phyloP scores from a whole-genome alignment of 2,113 vertebrate genomes.

The Etheostoma spectabile region DNA sequence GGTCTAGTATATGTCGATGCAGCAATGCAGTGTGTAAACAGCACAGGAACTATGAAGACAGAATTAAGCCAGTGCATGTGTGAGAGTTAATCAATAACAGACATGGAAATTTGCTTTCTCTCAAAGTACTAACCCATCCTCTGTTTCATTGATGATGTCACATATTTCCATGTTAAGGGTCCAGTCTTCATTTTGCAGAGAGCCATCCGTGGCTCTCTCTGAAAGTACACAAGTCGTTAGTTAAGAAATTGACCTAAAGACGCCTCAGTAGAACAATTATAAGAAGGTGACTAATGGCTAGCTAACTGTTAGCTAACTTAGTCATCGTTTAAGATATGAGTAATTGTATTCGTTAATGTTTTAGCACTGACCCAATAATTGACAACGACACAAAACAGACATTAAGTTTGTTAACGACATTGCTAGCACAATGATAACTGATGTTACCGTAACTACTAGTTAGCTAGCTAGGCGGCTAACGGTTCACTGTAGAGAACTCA shows the following conservation, averaged over 20 bases:
- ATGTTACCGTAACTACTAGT: conserved; percentile 21
- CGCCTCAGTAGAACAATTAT: background rate
- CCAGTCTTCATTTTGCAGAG: conserved; percentile 97
- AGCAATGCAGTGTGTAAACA: conserved; percentile 12
- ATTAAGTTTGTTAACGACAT: background rate
- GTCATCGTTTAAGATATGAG: background rate
- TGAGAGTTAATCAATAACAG: conserved; percentile 35
- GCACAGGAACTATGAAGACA: background rate
- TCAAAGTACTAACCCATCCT: conserved; percentile 91
- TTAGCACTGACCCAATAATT: background rate
- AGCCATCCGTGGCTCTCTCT: conserved; percentile 99
- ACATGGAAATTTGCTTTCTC: background rate
- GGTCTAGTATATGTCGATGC: background rate
- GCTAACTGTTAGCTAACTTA: conserved; percentile 32
- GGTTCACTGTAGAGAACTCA: conserved; percentile 52
- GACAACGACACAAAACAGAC: background rate
- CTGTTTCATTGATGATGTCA: conserved; percentile 99
- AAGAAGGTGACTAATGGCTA: conserved; percentile 29
- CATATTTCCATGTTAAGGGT: conserved; percentile 99
- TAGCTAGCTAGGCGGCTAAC: conserved; percentile 73
- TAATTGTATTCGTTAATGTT: background rate
- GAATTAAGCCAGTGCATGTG: background rate
- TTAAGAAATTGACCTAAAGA: background rate
- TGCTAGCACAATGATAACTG: conserved; percentile 23
- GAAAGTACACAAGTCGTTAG: conserved; percentile 35